Base-by-base conservation (phyloP, 2,797 vertebrate genomes). In the Holocentrus rufus region DNA sequence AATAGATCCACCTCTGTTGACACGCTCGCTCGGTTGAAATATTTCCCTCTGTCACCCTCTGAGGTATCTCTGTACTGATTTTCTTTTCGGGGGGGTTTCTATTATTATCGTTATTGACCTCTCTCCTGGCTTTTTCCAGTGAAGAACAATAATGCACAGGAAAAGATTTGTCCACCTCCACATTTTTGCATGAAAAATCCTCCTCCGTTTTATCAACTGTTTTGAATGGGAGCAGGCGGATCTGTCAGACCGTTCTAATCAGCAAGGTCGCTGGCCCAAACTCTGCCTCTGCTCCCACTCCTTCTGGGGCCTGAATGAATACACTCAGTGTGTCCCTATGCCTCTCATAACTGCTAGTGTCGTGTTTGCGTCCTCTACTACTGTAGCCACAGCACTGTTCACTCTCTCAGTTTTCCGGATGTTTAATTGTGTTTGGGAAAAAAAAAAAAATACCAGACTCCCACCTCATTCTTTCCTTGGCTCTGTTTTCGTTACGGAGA, bases 401-500 rank as follows among this genome's bases (percentile, higher is more conserved):
- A 13, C 76, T 79, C 73, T 72, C 44, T 15, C 54, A 65, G 69
- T 77, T 82, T 83, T 71, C 63, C 25, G 14, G 62, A 88, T 79
- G 79, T 87, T 88, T 87, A 79, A 79, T 83, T 68, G 59, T 78
- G 58, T 80, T 79, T 59, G 36, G 65, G 74, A 59, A 8, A 53
- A 65, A 20, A 23, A 57, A 59, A 42, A 69, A 58, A 71, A 61
- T 70, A 70, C 74, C 46, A 52, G 63, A 68, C 75, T 85, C 80
- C 84, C 73, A 50, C 67, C 76, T 89, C 76, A 81, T 85, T 89
- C 86, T 89, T 87, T 82, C 50, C 77, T 61, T 58, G 52, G 49
- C 73, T 86, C 59, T 90, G 80, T 89, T 92, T 86, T 86, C 71
- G 56, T 77, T 82, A 57, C 69, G 9, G 55, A 72, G 77, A 65